Percentiles rank a stretch among this genome's conserved stretches.
These are phyloP conservation scores for Xyrauchen texanus DNA, from an alignment of 2,113 vertebrate species.

Conservation along the genomic window DNA sequence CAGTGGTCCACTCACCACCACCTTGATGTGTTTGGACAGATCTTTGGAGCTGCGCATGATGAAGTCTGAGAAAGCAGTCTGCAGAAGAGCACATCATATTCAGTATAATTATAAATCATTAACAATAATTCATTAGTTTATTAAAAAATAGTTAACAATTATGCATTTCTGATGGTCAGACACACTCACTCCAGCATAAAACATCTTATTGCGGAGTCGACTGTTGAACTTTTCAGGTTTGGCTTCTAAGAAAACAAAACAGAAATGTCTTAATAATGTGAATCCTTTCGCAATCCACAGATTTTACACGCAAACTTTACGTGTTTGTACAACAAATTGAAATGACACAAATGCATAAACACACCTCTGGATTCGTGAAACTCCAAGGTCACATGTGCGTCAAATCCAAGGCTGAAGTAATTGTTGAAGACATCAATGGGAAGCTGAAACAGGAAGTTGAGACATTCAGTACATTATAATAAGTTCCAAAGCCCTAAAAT, in stretches of 20 bases:
- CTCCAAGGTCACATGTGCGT: conserved; percentile 85
- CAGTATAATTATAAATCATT: too few relatives aligned
- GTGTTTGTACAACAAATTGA: neutral
- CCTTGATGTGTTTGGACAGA: conserved; percentile 88
- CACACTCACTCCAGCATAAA: conserved; percentile 92
- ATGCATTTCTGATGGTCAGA: neutral
- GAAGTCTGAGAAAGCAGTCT: conserved; percentile 97
- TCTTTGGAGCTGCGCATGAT: conserved; percentile 92
- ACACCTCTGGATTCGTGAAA: conserved; percentile 88
- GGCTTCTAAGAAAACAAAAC: conserved; percentile 79
- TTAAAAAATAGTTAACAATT: too few relatives aligned
- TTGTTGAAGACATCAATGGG: conserved; percentile 90
- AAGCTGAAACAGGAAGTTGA: conserved; percentile 69
- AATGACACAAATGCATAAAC: neutral
- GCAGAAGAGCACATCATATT: conserved; percentile 3
- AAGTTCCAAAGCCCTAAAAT: too few relatives aligned
- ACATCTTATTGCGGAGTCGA: conserved; percentile 97
- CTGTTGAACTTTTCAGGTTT: conserved; percentile 98
- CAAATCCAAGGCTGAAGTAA: conserved; percentile 90
- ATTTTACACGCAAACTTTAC: neutral
- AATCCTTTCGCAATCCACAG: neutral
- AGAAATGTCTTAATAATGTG: too few relatives aligned
- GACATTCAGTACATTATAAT: neutral
- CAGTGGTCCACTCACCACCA: conserved; percentile 81
- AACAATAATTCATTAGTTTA: too few relatives aligned